Base-by-base conservation (phyloP, 2,113 vertebrate species). In the Pelusios castaneus region DNA sequence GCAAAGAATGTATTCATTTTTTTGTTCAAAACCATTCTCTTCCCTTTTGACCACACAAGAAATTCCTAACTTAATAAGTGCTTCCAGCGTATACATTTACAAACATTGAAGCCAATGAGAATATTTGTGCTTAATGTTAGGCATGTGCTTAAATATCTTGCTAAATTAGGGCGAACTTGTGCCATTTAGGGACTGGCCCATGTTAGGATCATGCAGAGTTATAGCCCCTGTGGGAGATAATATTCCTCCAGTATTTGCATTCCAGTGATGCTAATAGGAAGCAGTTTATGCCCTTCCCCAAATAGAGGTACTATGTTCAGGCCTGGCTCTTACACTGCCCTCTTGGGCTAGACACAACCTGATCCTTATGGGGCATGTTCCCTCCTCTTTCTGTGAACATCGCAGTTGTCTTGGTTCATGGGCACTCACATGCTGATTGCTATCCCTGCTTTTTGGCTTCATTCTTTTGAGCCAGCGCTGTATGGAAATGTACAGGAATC, bases 1-100 rank as follows among this genome's bases (percentile, higher is more conserved):
- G 31, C 60, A 67, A n/a, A n/a, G 60, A 67, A 16, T 8, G 4
- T n/a, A n/a, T 67, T 67, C 17, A 21, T 19, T n/a, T n/a, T 67
- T 83, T 83, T 49, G 47, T 49, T 38, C 58, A 49, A 91, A 92
- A 96, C 91, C 83, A 19, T 17, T 82, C 89, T 77, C 90, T 95
- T 96, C 91, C 78, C 55, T 90, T 92, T 86, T 94, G 82, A 87
- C 96, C 94, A 91, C 70, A 14, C 89, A 81, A 86, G 89, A 78
- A 95, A 89, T 95, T 82, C 80, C 34, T 92, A 3, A 2, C 92
- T 58, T 29, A 82, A 83, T 84, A 55, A 84, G 8, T 4, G 63
- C 51, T 80, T 94, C 79, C 80, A 45, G 73, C 77, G 31, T 84
- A 10, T 43, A 25, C 41, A 24, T 10, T 43, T 25, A 43, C 70